These are phyloP conservation scores for Rhinopomastus cyanomelas DNA, from an alignment of 2,113 vertebrate species.

Conservation along the genomic window DNA sequence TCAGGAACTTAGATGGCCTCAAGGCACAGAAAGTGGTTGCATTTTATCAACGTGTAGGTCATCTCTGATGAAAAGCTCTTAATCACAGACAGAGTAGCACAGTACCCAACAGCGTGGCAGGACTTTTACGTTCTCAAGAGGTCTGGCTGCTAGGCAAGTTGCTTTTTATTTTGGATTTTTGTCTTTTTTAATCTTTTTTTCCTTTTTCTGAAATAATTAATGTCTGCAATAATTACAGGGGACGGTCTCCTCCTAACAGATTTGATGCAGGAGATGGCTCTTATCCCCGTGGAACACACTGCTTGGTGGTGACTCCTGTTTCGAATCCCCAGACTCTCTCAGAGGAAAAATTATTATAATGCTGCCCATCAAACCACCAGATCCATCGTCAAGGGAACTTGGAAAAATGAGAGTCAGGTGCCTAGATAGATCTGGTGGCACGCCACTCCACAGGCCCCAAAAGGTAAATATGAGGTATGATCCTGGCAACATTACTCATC, in stretches of 20 bases:
- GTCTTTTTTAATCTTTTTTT: not conserved
- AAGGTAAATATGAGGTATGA: constrained; percentile 65
- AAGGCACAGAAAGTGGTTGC: constrained; percentile 49
- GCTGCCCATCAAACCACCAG: constrained; percentile 66
- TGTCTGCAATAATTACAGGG: constrained; percentile 55
- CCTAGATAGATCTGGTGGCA: constrained; percentile 68
- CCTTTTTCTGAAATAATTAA: constrained; percentile 53
- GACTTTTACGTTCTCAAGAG: constrained; percentile 63
- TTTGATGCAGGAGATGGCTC: constrained; percentile 58
- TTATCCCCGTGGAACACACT: constrained; percentile 40
- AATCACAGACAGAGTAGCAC: constrained; percentile 58
- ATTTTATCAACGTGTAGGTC: constrained; percentile 29
- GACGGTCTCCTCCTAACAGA: constrained; percentile 51
- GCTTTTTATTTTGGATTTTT: not conserved
- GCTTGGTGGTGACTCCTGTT: constrained; percentile 46
- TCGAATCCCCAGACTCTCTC: constrained; percentile 63
- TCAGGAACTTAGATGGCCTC: constrained; percentile 64
- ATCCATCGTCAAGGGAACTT: constrained; percentile 61
- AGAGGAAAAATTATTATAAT: constrained; percentile 71
- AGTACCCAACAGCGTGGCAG: constrained; percentile 55
- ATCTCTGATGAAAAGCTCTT: constrained; percentile 54
- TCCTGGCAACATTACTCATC: constrained; percentile 70
- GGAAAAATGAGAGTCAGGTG: constrained; percentile 56
- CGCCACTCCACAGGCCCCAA: constrained; percentile 50
- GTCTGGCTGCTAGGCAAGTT: constrained; percentile 56